A percentile compares a stretch with the other conserved stretches of the same genome.
Conservation (phyloP, 2,888 invertebrate genomes). For the Muschampia plurimacula region DNA sequence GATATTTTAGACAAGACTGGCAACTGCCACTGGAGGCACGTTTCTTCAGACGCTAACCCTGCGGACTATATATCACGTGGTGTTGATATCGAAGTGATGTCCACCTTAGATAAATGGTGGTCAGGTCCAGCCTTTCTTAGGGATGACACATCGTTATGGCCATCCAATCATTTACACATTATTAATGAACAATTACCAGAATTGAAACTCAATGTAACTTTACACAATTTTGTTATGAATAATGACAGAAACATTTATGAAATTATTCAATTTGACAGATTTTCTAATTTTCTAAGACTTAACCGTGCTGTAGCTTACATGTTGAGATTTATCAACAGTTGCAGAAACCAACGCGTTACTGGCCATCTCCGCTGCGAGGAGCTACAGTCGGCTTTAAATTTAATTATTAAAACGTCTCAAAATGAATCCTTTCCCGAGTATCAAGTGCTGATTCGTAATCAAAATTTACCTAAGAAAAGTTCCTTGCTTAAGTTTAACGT, state of each 20-base stretch:
- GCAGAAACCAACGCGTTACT: constrained; percentile 19
- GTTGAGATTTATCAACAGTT: constrained; percentile 42
- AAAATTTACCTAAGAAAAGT: constrained; percentile 32
- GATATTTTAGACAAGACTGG: constrained; percentile 49
- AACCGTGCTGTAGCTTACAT: constrained; percentile 41
- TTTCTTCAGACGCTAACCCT: constrained; percentile 44
- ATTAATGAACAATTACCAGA: constrained; percentile 4
- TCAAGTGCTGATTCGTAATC: constrained; percentile 34
- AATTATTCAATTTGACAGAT: constrained; percentile 39
- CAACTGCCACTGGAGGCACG: constrained; percentile 46
- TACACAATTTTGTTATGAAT: background rate
- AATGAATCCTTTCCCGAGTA: constrained; percentile 46
- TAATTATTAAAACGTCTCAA: constrained; percentile 44
- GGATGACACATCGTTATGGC: constrained; percentile 22
- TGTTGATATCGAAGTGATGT: constrained; percentile 14
- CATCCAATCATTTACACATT: constrained; percentile 11
- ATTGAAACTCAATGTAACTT: constrained; percentile 16
- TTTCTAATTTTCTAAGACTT: constrained; percentile 40
- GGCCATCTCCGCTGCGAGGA: constrained; percentile 18
- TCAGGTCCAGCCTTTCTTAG: constrained; percentile 35
- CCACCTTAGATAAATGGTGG: constrained; percentile 38
- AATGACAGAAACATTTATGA: background rate
- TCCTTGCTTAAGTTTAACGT: constrained; percentile 33
- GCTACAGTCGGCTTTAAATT: constrained; percentile 35
- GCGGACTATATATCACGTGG: constrained; percentile 44